Evolutionary conservation across 2,888 invertebrate genomes (phyloP).

Genomic region (Muscina levida): DNA sequence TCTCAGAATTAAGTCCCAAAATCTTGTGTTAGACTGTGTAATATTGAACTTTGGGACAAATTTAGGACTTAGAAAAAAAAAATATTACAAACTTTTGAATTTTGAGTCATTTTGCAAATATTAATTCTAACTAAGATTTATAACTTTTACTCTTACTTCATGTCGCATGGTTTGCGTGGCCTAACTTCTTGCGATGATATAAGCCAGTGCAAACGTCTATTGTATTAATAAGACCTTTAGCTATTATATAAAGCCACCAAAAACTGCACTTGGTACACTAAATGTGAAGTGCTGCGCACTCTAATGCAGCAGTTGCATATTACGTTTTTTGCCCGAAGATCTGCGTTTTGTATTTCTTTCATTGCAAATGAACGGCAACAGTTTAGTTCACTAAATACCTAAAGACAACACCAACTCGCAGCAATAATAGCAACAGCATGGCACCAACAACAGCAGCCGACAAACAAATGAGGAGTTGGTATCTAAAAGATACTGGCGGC

Average conservation of each 20-base stretch:
- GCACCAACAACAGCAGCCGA: background rate
- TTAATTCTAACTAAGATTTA: too few species aligned
- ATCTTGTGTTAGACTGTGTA: too few species aligned
- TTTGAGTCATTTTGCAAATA: too few species aligned
- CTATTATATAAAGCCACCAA: background rate
- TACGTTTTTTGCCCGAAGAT: background rate
- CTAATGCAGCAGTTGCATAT: background rate
- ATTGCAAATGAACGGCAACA: background rate
- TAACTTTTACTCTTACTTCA: too few species aligned
- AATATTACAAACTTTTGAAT: too few species aligned
- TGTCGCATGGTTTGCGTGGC: too few species aligned
- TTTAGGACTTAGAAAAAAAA: too few species aligned
- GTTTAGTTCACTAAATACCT: background rate
- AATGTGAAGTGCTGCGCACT: slow-evolving; percentile 3
- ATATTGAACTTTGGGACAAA: too few species aligned
- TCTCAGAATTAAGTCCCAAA: too few species aligned
- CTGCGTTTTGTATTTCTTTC: slow-evolving; percentile 1
- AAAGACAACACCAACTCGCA: background rate
- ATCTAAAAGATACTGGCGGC: too few species aligned
- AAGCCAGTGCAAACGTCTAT: background rate
- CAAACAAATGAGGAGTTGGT: too few species aligned
- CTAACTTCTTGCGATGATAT: background rate
- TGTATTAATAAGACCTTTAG: background rate
- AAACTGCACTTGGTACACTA: background rate
- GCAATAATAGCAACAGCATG: too few species aligned